Conservation (phyloP, 2,888 invertebrate genomes). For the Acleris literana region DNA sequence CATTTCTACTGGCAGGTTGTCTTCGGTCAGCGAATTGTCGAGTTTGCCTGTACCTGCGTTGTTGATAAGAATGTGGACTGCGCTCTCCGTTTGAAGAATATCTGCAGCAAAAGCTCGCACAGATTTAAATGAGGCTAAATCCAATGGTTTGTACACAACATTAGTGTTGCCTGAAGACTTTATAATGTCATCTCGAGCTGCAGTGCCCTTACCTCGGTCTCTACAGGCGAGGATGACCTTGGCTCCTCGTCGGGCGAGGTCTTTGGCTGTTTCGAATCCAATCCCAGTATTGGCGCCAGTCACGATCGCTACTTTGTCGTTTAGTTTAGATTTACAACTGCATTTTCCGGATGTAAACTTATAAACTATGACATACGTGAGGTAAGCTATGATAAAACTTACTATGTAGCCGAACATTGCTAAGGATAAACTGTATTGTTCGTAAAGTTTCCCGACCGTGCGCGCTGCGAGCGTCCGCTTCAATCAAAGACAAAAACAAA, state of each 20-base stretch:
- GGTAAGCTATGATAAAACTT: constrained; percentile 11
- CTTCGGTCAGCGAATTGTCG: constrained; percentile 86
- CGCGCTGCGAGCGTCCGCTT: no score
- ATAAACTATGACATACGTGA: constrained; percentile 23
- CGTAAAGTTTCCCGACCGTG: no score
- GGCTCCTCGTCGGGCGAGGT: constrained; percentile 74
- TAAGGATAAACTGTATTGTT: no score
- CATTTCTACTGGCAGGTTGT: constrained; percentile 92
- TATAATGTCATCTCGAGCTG: constrained; percentile 83
- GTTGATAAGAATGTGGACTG: constrained; percentile 90
- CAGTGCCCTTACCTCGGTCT: constrained; percentile 55
- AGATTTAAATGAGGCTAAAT: constrained; percentile 88
- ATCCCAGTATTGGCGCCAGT: constrained; percentile 64
- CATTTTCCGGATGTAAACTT: constrained; percentile 47
- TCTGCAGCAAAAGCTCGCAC: constrained; percentile 90
- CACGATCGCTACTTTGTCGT: constrained; percentile 59
- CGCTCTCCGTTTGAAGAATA: constrained; percentile 86
- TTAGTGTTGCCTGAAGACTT: constrained; percentile 86
- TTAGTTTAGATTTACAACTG: constrained; percentile 45
- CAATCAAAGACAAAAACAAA: no score
- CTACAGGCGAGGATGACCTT: constrained; percentile 81
- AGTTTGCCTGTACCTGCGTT: constrained; percentile 91
- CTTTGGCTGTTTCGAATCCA: constrained; percentile 60
- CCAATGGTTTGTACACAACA: constrained; percentile 86
- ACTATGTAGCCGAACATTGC: constrained; percentile 14